Base-by-base conservation (phyloP, 2,797 vertebrate species). In the Hylomyscus alleni region DNA sequence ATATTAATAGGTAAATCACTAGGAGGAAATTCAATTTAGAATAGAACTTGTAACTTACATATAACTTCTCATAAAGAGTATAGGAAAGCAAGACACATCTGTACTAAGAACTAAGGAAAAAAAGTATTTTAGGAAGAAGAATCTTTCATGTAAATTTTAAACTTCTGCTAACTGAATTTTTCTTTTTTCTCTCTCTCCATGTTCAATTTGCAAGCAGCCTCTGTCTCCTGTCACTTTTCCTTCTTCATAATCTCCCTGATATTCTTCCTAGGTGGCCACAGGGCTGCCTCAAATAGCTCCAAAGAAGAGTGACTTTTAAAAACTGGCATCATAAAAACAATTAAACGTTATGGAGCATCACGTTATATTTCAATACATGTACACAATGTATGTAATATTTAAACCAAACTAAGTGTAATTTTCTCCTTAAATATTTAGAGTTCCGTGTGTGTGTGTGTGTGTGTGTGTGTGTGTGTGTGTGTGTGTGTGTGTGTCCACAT, bases 1-100 rank as follows among this genome's bases (percentile, higher is more conserved):
- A 54, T 34, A n/a, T 69, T 96, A 78, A 9, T 91, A 88, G 24
- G 58, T 75, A 8, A 95, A 93, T 67, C 84, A n/a, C 31, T 73
- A 58, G 60, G 34, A 67, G 87, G 73, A 65, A 67, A 90, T 75
- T 89, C 24, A 44, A 54, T 58, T 85, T 60, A 58, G 15, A 73
- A 93, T 81, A 93, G 90, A 73, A n/a, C n/a, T 91, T 50, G 4
- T 84, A 85, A 72, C 31, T 56, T 94, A 56, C 10, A 77, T 47
- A 83, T 75, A 83, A 92, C 37, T 47, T 76, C 62, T 67, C 47
- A 93, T 19, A 75, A 84, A 44, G 26, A 77, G 56, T 22, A 26
- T 54, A 81, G 54, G 52, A 50, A 82, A 85, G 20, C 6, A 87
- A 87, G 9, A 29, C 31, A 89, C 60, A 82, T 17, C 10, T 78